These are phyloP conservation scores for Hipposideros armiger DNA, from an alignment of 2,113 vertebrate genomes.

Conservation along the genomic window DNA sequence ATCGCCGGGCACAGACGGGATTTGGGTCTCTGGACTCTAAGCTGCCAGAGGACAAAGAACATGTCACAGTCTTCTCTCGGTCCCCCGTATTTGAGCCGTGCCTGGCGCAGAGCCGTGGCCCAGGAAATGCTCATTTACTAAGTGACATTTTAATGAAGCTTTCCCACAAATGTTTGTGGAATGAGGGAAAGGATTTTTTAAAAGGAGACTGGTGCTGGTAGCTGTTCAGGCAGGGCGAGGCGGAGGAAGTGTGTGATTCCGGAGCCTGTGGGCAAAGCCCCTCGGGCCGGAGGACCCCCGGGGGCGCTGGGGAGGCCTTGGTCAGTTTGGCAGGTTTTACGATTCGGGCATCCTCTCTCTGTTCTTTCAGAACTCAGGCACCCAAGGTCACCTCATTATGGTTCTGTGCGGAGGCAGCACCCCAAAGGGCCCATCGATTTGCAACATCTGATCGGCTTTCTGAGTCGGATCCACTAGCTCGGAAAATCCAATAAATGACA, in stretches of 20 bases:
- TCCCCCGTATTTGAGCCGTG: background rate
- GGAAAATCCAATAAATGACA: constrained; percentile 72
- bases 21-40: background rate
- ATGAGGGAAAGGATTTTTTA: background rate
- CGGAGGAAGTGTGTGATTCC: background rate
- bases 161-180: constrained; percentile 36
- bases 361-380: background rate
- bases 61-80: background rate
- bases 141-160: background rate
- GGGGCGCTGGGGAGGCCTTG: background rate
- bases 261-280: background rate
- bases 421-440: constrained; percentile 52
- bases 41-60: background rate
- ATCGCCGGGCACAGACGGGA: background rate
- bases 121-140: background rate
- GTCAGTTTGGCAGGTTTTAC: background rate
- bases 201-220: background rate
- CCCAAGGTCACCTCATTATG: constrained; percentile 66
- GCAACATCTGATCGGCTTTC: constrained; percentile 65
- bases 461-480: constrained; percentile 49
- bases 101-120: background rate
- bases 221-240: background rate
- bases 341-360: background rate
- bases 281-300: background rate
- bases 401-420: background rate